A percentile compares a stretch with the other conserved stretches of the same genome.
These are phyloP conservation scores for Limnodromus scolopaceus DNA, from an alignment of 2,797 vertebrate species.

Conservation along the genomic window DNA sequence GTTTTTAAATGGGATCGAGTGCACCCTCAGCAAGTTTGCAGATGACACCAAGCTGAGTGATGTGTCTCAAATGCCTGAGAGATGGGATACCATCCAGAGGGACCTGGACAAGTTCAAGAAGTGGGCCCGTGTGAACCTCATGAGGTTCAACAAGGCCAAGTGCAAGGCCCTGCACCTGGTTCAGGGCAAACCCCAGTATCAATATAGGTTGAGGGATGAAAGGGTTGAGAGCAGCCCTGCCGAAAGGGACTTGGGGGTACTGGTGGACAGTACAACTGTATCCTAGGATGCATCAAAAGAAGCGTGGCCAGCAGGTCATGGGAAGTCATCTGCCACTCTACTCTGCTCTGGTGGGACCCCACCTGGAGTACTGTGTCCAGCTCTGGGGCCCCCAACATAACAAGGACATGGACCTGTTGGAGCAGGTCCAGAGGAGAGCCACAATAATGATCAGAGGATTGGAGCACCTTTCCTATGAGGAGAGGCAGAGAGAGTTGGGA, in stretches of 20 bases:
- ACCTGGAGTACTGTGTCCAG: neutral
- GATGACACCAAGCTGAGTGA: neutral
- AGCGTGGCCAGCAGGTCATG: neutral
- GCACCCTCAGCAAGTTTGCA: neutral
- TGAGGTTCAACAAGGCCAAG: neutral
- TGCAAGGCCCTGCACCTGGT: neutral
- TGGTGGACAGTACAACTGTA: neutral
- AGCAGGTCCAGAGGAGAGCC: neutral
- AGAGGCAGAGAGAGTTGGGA: neutral
- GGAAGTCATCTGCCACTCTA: neutral
- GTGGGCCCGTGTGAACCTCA: neutral
- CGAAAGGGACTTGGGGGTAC: neutral
- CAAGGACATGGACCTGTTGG: neutral
- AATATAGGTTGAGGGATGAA: neutral
- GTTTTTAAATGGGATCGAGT: neutral
- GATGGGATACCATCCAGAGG: neutral
- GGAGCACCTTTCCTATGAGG: neutral
- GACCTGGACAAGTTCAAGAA: neutral
- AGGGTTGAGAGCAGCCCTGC: neutral
- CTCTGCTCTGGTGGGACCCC: neutral
- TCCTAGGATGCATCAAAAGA: neutral
- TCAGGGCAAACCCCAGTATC: neutral
- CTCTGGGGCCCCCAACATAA: neutral
- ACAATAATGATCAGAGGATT: neutral
- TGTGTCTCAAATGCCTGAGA: neutral